Base-by-base conservation (phyloP, 2,113 vertebrate genomes). In the Eulemur rufifrons region DNA sequence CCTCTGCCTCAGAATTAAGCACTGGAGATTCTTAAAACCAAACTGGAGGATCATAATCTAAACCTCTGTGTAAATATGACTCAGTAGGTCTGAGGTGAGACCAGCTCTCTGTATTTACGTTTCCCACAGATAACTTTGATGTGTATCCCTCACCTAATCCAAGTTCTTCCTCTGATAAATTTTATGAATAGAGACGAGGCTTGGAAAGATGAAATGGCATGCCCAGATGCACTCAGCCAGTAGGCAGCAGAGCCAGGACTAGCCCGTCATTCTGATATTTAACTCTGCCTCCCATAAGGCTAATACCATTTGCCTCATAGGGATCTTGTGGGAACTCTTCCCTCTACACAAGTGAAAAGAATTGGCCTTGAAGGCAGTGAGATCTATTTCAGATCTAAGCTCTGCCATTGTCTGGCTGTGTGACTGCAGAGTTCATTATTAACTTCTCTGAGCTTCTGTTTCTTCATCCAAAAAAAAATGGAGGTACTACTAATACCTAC, bases 91-190 rank as follows among this genome's bases (percentile, higher is more conserved):
- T 78, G 63, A n/a, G 1, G 18, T 88, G 37, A 50, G 77, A 81
- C 50, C 52, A 45, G 1, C n/a, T 82, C 29, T 94, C 45, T 52
- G 39, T 69, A 71, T 39, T 71, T 80, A 74, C 17, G 5, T 84
- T 88, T 82, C 66, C 71, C 88, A 52, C 37, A 93, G 63, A 80
- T 69, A 68, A 66, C 92, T 92, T 94, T 74, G 66, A 50, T 64
- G 59, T 78, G 45, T 71, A 59, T 66, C 74, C 52, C 45, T 86
- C 39, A 45, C 68, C 56, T 84, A 66, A 92, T 59, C 25, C 21
- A 32, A 83, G 39, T 63, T 82, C 56, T 95, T 82, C 23, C 34
- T 88, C 87, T 95, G 88, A 23, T 64, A 74, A 64, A 20, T 63
- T 90, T 95, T 92, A 18, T 64, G 63, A 71, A 20, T 63, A 87